These are phyloP conservation scores for Dromaius novaehollandiae DNA, from an alignment of 2,113 vertebrate species.

Conservation along the genomic window DNA sequence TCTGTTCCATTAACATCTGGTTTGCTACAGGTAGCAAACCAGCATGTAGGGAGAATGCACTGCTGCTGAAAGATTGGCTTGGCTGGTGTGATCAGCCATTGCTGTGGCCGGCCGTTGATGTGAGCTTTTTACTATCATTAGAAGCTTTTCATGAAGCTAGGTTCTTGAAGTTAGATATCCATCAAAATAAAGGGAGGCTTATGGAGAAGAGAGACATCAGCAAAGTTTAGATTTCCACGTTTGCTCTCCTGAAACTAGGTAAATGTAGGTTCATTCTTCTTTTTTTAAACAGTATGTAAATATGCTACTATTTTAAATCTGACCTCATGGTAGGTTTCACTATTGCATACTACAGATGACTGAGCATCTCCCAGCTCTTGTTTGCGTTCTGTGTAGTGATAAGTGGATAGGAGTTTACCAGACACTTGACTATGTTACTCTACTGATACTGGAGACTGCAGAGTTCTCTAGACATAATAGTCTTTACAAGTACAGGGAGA, in stretches of 20 bases:
- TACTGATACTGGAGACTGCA: neutral
- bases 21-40: neutral
- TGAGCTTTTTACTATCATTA: accelerated
- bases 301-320: neutral
- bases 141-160: neutral
- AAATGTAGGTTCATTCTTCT: neutral
- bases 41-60: neutral
- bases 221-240: neutral
- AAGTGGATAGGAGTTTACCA: neutral
- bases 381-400: neutral
- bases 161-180: neutral
- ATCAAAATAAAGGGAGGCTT: neutral
- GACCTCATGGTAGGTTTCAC: neutral
- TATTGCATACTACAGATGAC: neutral
- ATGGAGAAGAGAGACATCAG: neutral
- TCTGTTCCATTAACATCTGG: no score
- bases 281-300: neutral
- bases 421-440: accelerated
- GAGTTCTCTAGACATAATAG: neutral
- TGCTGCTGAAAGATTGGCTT: neutral
- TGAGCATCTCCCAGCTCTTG: neutral
- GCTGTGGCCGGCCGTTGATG: accelerated
- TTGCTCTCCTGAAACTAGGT: neutral
- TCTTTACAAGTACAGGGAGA: neutral
- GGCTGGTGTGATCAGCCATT: neutral